Percentiles rank a stretch among this genome's conserved stretches.
These are phyloP conservation scores for Pachliopta kotzebuea DNA, from an alignment of 2,888 invertebrate species.

Conservation along the genomic window DNA sequence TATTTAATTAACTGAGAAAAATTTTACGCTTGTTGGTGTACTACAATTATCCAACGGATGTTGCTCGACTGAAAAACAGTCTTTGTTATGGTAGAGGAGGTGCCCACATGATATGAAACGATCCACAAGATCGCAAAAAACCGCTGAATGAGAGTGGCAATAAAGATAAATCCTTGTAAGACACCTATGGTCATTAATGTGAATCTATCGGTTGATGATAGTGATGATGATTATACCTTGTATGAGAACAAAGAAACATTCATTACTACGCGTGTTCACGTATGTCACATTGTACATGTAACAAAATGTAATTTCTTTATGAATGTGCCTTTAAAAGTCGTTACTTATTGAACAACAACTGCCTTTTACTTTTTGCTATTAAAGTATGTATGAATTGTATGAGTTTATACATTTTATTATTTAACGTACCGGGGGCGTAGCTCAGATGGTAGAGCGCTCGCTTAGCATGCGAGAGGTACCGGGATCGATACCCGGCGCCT, in stretches of 20 bases:
- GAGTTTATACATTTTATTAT: slow-evolving; percentile 39
- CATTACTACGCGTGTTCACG: not conserved
- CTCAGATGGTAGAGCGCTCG: slow-evolving; percentile 81
- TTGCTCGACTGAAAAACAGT: too few species aligned
- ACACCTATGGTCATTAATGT: too few species aligned
- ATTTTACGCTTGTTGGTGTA: too few species aligned
- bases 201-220: too few species aligned
- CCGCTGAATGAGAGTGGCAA: too few species aligned
- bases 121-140: too few species aligned
- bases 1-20: too few species aligned
- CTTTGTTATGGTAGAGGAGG: too few species aligned
- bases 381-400: slow-evolving; percentile 49
- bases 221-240: too few species aligned
- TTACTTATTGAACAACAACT: not conserved
- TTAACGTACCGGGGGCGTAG: slow-evolving; percentile 51
- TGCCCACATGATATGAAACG: too few species aligned
- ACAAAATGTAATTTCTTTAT: not conserved
- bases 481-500: slow-evolving; percentile 80
- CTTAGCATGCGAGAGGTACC: slow-evolving; percentile 80
- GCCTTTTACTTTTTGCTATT: slow-evolving; percentile 1
- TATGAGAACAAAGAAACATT: not conserved
- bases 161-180: too few species aligned
- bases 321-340: not conserved
- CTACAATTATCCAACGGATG: too few species aligned
- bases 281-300: not conserved